phyloP scores from a whole-genome alignment of 2,797 vertebrate species.

The Macrochelys suwanniensis region DNA sequence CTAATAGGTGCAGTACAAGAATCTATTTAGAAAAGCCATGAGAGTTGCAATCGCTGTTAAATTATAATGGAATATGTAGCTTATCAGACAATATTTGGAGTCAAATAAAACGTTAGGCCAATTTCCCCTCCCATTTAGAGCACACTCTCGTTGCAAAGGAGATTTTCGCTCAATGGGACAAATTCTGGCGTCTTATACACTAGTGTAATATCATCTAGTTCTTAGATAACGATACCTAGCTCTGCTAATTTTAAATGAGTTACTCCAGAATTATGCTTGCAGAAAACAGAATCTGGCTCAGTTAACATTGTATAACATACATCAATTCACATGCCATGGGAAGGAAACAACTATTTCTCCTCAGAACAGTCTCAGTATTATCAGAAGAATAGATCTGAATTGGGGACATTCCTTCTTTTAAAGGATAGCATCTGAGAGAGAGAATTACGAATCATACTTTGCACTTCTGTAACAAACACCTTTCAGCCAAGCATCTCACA shows the following conservation, averaged over 20 bases:
- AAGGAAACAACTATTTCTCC: slow-evolving; percentile 18
- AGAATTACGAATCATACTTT: not conserved
- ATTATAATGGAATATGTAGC: slow-evolving; percentile 36
- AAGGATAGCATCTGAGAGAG: not conserved
- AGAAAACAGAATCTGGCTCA: not conserved
- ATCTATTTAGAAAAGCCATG: slow-evolving; percentile 42
- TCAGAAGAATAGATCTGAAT: not conserved
- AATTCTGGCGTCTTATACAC: not conserved
- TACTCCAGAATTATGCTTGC: not conserved
- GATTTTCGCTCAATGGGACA: not conserved
- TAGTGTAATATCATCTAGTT: not conserved
- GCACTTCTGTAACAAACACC: not conserved
- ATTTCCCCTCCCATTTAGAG: not conserved
- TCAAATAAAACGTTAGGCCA: slow-evolving; percentile 47
- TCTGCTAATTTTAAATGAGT: not conserved
- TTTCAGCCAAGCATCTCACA: not conserved
- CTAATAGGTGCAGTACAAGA: slow-evolving; percentile 33
- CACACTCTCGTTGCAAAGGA: slow-evolving; percentile 13
- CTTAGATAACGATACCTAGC: not conserved
- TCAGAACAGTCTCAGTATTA: not conserved
- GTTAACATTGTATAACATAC: not conserved
- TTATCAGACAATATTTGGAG: slow-evolving; percentile 50
- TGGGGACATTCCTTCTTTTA: not conserved
- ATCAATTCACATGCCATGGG: not conserved
- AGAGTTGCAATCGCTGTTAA: slow-evolving; percentile 54